Conservation (phyloP, 2,888 invertebrate species). For the Automeris io region DNA sequence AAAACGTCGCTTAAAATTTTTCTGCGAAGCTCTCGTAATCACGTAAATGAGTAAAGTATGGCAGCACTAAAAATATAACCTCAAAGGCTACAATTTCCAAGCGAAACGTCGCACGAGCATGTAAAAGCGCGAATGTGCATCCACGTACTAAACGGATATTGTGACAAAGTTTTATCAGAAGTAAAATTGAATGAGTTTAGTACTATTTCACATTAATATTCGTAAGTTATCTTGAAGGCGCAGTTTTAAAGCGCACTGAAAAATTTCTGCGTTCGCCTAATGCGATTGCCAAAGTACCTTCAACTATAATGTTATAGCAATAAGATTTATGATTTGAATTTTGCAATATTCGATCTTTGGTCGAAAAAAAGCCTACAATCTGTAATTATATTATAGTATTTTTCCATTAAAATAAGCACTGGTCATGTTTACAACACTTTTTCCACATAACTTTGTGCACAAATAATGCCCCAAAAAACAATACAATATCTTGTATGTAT, state of each 20-base stretch:
- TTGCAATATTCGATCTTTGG: not conserved
- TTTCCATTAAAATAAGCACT: too few species aligned
- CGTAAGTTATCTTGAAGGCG: constrained; percentile 36
- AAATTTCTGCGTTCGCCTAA: constrained; percentile 22
- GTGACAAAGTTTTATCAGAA: constrained; percentile 37
- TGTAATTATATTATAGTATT: not conserved
- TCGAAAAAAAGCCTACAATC: not conserved
- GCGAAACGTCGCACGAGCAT: constrained; percentile 50
- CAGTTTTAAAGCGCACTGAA: constrained; percentile 23
- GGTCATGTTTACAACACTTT: too few species aligned
- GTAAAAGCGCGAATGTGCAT: constrained; percentile 41
- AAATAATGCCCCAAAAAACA: too few species aligned
- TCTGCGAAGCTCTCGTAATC: not conserved
- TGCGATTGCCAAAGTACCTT: constrained; percentile 21
- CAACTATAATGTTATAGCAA: constrained; percentile 16
- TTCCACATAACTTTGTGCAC: too few species aligned
- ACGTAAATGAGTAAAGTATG: constrained; percentile 13
- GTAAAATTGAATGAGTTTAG: constrained; percentile 25
- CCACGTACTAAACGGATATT: constrained; percentile 25
- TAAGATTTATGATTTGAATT: not conserved
- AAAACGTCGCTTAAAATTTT: not conserved
- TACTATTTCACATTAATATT: constrained; percentile 37
- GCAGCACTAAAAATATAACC: constrained; percentile 60
- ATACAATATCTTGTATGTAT: too few species aligned
- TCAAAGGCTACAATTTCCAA: constrained; percentile 61